Percentiles rank a stretch among this genome's conserved stretches.
phyloP scores from a whole-genome alignment of 2,797 vertebrate genomes.

The Rachycentron canadum region DNA sequence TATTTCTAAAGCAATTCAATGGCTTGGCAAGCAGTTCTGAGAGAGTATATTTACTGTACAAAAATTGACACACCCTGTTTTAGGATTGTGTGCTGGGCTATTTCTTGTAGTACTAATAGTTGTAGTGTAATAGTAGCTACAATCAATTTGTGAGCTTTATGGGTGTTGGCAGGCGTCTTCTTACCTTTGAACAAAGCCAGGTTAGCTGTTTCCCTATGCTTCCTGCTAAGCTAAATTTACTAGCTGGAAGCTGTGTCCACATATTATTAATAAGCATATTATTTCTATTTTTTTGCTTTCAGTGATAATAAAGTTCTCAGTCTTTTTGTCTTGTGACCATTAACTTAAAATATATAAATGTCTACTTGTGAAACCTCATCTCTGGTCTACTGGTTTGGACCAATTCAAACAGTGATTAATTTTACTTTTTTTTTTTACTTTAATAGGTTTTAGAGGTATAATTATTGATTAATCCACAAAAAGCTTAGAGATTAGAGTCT shows the following conservation, averaged over 20 bases:
- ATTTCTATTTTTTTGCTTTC: too few relatives aligned
- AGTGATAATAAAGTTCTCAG: not conserved
- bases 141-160: not conserved
- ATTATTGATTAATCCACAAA: not conserved
- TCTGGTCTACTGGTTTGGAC: not conserved
- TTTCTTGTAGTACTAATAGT: too few relatives aligned
- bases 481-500: not conserved
- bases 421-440: not conserved
- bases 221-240: not conserved
- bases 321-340: not conserved
- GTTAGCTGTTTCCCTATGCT: not conserved
- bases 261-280: not conserved
- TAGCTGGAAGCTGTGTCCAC: not conserved
- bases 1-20: too few relatives aligned
- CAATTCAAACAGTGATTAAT: not conserved
- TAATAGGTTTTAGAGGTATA: not conserved
- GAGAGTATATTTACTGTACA: too few relatives aligned
- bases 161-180: not conserved
- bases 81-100: too few relatives aligned
- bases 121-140: too few relatives aligned
- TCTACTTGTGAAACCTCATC: not conserved
- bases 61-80: too few relatives aligned
- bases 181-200: not conserved
- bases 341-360: not conserved
- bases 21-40: too few relatives aligned